Conservation (phyloP, 2,888 invertebrate species). For the Tachina grossa region DNA sequence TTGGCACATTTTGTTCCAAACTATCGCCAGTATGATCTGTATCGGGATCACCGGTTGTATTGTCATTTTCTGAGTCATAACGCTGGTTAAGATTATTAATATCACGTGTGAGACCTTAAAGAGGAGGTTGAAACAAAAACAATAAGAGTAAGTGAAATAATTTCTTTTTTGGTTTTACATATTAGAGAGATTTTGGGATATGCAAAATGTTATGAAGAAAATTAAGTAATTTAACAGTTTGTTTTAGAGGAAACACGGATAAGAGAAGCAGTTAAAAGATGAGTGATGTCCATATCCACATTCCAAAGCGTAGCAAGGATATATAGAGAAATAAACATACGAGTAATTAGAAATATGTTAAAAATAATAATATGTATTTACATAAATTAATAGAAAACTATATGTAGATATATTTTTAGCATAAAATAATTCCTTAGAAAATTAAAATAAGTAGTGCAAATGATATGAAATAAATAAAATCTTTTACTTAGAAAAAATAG, state of each 20-base stretch:
- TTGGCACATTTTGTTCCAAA: slow-evolving; percentile 79
- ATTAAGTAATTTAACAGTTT: slow-evolving; percentile 36
- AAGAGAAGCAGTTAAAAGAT: slow-evolving; percentile 42
- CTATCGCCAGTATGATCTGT: slow-evolving; percentile 88
- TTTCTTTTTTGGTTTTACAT: slow-evolving; percentile 7
- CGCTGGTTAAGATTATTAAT: slow-evolving; percentile 82
- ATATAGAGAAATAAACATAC: slow-evolving; percentile 28
- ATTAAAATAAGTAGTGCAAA: not conserved
- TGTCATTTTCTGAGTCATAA: slow-evolving; percentile 83
- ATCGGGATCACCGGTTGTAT: slow-evolving; percentile 87
- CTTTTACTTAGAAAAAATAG: not conserved
- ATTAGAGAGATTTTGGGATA: slow-evolving; percentile 4
- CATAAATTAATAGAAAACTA: slow-evolving; percentile 36
- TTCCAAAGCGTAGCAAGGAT: slow-evolving; percentile 66
- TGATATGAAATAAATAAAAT: no score
- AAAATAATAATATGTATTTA: slow-evolving; percentile 20
- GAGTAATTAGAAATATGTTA: slow-evolving; percentile 8
- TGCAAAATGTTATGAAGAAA: slow-evolving; percentile 13
- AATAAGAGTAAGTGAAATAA: not conserved
- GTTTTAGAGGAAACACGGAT: slow-evolving; percentile 3
- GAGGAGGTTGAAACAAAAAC: slow-evolving; percentile 5
- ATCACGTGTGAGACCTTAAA: slow-evolving; percentile 81
- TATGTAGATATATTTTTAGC: not conserved
- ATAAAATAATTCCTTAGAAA: not conserved
- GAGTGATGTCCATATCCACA: slow-evolving; percentile 56